A percentile compares a stretch with the other conserved stretches of the same genome.
phyloP scores from a whole-genome alignment of 2,797 vertebrate genomes.

The Clamator glandarius region DNA sequence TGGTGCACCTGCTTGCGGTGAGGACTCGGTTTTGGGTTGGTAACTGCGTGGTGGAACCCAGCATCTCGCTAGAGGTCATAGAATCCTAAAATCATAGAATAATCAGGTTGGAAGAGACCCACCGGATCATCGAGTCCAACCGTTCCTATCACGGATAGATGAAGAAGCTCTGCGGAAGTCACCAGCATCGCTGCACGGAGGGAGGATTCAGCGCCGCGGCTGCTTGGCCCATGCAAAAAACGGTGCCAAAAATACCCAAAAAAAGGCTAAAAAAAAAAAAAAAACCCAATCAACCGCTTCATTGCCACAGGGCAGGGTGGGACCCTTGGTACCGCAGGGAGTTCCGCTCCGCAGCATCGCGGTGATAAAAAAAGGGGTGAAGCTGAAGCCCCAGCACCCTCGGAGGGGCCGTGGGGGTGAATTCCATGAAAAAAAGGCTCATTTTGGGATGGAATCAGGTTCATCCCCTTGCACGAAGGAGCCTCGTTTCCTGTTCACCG shows the following conservation, averaged over 20 bases:
- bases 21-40: too few relatives aligned
- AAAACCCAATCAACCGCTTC: too few relatives aligned
- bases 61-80: accelerated
- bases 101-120: too few relatives aligned
- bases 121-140: too few relatives aligned
- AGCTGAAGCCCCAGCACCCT: accelerated
- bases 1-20: neutral
- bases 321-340: accelerated
- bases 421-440: accelerated
- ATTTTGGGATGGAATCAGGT: neutral
- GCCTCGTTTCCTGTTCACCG: conserved; percentile 76
- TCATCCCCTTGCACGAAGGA: neutral
- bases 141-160: too few relatives aligned
- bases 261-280: neutral
- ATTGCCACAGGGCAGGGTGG: neutral
- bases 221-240: neutral
- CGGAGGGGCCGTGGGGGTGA: accelerated
- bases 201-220: accelerated
- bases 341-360: accelerated
- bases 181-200: accelerated
- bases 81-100: too few relatives aligned
- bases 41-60: accelerated
- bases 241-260: neutral
- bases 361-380: accelerated
- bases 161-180: neutral